Percentiles rank a stretch among this genome's conserved stretches.
Conservation (phyloP, 2,888 invertebrate genomes). For the Laspeyria flexula region DNA sequence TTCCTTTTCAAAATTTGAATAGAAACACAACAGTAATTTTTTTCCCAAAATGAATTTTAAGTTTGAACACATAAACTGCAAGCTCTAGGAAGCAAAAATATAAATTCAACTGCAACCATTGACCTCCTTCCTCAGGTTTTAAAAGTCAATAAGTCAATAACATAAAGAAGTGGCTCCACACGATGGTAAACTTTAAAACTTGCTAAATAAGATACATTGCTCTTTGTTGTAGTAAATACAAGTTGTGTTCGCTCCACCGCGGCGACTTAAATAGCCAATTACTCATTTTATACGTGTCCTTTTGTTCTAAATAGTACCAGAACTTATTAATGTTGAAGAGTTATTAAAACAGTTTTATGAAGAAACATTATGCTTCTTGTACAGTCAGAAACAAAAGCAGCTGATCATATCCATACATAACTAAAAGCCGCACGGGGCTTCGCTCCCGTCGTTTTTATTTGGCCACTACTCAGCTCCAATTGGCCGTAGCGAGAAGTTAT, state of each 20-base stretch:
- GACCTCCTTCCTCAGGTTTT: conserved; percentile 39
- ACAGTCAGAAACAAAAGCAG: too few relatives aligned
- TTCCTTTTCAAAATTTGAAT: too few relatives aligned
- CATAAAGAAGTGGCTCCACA: conserved; percentile 32
- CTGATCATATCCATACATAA: too few relatives aligned
- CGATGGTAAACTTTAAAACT: conserved; percentile 55
- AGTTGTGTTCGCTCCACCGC: conserved; percentile 18
- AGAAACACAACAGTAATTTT: too few relatives aligned
- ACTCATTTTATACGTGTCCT: conserved; percentile 36
- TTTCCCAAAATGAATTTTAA: not conserved
- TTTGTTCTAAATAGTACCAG: conserved; percentile 15
- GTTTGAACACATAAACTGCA: too few relatives aligned
- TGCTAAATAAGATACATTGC: conserved; percentile 62
- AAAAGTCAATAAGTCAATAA: conserved; percentile 61
- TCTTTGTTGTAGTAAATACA: conserved; percentile 43
- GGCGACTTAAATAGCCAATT: conserved; percentile 41
- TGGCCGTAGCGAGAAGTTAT: too few relatives aligned
- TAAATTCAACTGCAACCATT: conserved; percentile 13
- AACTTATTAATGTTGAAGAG: conserved; percentile 11
- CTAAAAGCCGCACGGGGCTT: too few relatives aligned
- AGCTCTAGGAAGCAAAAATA: conserved; percentile 22
- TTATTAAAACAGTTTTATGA: conserved; percentile 17
- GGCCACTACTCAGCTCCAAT: too few relatives aligned
- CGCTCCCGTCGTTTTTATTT: too few relatives aligned
- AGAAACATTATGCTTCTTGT: conserved; percentile 12